A percentile compares a stretch with the other conserved stretches of the same genome.
Conservation (phyloP, 2,888 invertebrate species). For the Leuctra nigra region DNA sequence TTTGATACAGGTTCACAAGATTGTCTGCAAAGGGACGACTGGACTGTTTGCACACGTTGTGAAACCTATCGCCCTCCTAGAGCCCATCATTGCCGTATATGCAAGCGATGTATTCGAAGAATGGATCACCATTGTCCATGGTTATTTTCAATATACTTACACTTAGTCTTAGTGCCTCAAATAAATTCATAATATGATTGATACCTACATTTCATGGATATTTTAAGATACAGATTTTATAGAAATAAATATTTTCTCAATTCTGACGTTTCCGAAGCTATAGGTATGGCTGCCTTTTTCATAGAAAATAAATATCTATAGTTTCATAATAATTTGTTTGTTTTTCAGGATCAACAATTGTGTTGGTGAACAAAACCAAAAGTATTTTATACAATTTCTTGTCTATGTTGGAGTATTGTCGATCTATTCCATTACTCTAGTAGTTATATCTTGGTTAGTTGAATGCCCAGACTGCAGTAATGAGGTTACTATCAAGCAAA, state of each 20-base stretch:
- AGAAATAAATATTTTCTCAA: too few relatives aligned
- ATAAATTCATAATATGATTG: too few relatives aligned
- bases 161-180: too few relatives aligned
- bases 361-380: constrained; percentile 87
- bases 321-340: too few relatives aligned
- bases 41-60: constrained; percentile 76
- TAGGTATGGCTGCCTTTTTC: too few relatives aligned
- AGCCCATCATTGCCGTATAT: constrained; percentile 84
- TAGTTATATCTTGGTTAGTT: constrained; percentile 63
- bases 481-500: constrained; percentile 59
- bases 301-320: too few relatives aligned
- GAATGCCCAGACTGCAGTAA: constrained; percentile 60
- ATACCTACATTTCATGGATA: too few relatives aligned
- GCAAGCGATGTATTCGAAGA: constrained; percentile 69
- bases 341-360: constrained; percentile 79
- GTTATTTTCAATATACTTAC: too few relatives aligned
- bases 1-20: constrained; percentile 35
- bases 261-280: too few relatives aligned
- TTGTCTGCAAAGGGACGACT: constrained; percentile 52
- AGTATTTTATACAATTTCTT: constrained; percentile 84
- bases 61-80: constrained; percentile 76
- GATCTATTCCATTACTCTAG: constrained; percentile 60
- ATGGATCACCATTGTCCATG: constrained; percentile 88
- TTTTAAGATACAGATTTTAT: too few relatives aligned
- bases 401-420: constrained; percentile 66